These are phyloP conservation scores for Bugula neritina DNA, from an alignment of 2,888 invertebrate species.

Conservation along the genomic window DNA sequence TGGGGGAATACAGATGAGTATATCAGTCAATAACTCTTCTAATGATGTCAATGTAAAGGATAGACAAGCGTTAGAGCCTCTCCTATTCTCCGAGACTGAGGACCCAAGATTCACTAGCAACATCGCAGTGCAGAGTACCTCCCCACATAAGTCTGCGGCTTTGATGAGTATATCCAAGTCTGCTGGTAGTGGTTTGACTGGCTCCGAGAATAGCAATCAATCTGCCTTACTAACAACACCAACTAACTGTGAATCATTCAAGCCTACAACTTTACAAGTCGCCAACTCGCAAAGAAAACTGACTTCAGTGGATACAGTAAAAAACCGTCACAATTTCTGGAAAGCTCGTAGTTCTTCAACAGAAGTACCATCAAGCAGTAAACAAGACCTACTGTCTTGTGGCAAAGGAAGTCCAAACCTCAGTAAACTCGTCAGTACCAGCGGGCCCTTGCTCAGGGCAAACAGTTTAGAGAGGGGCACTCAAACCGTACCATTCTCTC, in stretches of 20 bases:
- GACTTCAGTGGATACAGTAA: neutral
- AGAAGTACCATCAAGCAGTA: neutral
- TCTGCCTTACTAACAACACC: neutral
- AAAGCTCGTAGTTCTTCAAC: neutral
- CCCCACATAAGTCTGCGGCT: neutral
- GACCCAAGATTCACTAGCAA: neutral
- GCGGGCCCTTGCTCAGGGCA: conserved; percentile 17
- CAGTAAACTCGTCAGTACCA: conserved; percentile 1
- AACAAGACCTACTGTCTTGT: neutral
- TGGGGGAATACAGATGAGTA: conserved; percentile 12
- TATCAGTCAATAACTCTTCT: neutral
- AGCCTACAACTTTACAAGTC: neutral
- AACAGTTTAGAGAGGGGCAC: conserved; percentile 23
- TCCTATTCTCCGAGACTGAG: neutral
- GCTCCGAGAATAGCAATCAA: neutral
- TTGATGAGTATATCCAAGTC: neutral
- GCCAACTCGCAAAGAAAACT: neutral
- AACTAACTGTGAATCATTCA: neutral
- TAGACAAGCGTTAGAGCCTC: neutral
- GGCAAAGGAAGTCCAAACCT: neutral
- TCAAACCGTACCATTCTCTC: neutral
- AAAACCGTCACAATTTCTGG: conserved; percentile 11
- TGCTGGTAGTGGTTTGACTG: neutral
- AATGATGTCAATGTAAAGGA: neutral
- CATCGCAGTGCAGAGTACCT: neutral